Percentiles rank a stretch among this genome's conserved stretches.
Evolutionary conservation across 2,113 vertebrate species (phyloP).

Genomic region (Cyphomyrus discorhynchus): DNA sequence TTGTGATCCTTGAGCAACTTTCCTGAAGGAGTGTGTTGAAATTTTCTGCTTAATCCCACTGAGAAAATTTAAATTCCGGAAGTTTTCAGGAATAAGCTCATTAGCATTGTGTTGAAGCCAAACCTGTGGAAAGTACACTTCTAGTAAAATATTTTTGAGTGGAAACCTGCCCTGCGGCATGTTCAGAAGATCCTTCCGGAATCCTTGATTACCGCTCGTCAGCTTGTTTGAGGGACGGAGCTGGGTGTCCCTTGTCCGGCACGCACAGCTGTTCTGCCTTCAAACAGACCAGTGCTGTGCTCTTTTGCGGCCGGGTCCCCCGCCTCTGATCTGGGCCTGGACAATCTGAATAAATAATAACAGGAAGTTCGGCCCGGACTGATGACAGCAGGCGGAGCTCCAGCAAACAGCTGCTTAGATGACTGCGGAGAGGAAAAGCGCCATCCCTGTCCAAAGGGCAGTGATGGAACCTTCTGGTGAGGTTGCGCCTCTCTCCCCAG

Average conservation of each 20-base stretch:
- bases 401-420: slow-evolving; percentile 35
- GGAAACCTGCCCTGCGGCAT: not conserved
- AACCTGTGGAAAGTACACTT: not conserved
- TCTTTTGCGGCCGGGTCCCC: not conserved
- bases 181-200: not conserved
- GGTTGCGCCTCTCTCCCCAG: not conserved
- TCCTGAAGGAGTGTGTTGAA: not conserved
- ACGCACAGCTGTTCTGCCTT: not conserved
- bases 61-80: not conserved
- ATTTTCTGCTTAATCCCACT: not conserved
- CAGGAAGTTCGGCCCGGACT: not conserved
- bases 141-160: not conserved
- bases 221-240: not conserved
- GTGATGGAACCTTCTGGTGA: slow-evolving; percentile 49
- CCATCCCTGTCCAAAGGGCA: not conserved
- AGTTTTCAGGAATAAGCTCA: not conserved
- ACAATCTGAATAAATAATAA: not conserved
- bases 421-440: slow-evolving; percentile 43
- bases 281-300: not conserved
- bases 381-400: slow-evolving; percentile 13
- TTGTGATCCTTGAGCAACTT: not conserved
- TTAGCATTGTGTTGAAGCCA: not conserved
- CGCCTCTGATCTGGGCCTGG: not conserved
- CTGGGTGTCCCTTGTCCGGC: not conserved
- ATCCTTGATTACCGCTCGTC: not conserved